Evolutionary conservation across 2,113 vertebrate species (phyloP).

Genomic region (Austrofundulus limnaeus): DNA sequence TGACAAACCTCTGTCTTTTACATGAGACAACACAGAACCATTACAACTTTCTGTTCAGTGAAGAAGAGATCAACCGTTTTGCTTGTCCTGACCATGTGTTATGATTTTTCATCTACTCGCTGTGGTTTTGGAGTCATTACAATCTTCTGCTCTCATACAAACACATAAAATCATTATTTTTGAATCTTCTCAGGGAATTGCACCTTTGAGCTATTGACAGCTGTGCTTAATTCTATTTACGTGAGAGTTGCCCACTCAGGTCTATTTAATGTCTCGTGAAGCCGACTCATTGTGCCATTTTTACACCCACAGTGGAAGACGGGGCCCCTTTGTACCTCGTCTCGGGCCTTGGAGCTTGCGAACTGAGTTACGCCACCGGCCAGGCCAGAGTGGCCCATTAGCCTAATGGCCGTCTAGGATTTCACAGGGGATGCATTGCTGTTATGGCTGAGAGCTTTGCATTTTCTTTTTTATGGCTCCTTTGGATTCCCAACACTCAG

Average conservation of each 20-base stretch:
- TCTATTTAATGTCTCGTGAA: conserved; percentile 70
- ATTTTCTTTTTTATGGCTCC: conserved; percentile 78
- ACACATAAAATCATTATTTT: conserved; percentile 18
- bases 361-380: conserved; percentile 67
- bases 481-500: conserved; percentile 76
- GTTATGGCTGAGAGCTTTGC: conserved; percentile 79
- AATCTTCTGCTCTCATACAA: neutral
- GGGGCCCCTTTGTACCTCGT: conserved; percentile 51
- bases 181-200: conserved; percentile 21
- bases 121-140: neutral
- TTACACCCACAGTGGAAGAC: conserved; percentile 70
- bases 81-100: neutral
- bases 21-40: conserved; percentile 7
- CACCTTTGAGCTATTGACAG: conserved; percentile 51
- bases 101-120: neutral
- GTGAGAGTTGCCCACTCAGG: conserved; percentile 61
- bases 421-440: conserved; percentile 78
- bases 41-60: conserved; percentile 11
- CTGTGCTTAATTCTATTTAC: conserved; percentile 66
- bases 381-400: conserved; percentile 80
- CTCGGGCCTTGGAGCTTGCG: conserved; percentile 46
- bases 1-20: conserved; percentile 1
- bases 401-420: conserved; percentile 82
- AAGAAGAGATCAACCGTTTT: conserved; percentile 5
- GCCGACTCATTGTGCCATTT: conserved; percentile 67